phyloP scores from a whole-genome alignment of 2,797 vertebrate species.

The Eptatretus atami region DNA sequence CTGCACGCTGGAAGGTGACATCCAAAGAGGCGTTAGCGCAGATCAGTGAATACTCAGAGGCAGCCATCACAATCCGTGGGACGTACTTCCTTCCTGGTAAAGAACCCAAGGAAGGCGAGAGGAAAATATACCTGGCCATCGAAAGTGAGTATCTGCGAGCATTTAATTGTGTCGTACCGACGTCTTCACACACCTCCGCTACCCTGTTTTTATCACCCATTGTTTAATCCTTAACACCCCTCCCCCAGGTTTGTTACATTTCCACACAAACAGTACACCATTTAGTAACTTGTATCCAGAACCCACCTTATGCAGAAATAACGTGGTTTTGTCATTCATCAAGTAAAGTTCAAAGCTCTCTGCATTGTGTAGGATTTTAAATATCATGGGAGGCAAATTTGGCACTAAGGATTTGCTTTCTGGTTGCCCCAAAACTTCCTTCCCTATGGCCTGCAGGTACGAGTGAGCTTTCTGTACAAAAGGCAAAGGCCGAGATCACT shows the following conservation, averaged over 20 bases:
- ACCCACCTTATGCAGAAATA: neutral
- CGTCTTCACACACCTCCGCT: too few species aligned
- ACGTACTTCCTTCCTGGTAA: constrained; percentile 95
- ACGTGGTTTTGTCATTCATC: neutral
- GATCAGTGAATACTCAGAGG: constrained; percentile 94
- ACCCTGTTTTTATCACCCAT: too few species aligned
- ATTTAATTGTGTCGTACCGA: too few species aligned
- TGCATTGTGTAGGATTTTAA: too few species aligned
- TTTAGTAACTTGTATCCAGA: neutral
- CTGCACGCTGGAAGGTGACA: constrained; percentile 91
- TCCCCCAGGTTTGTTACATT: neutral
- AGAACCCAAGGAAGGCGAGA: constrained; percentile 85
- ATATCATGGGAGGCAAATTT: too few species aligned
- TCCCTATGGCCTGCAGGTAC: constrained; percentile 28
- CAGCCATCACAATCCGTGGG: constrained; percentile 89
- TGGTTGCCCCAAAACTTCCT: too few species aligned
- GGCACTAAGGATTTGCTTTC: too few species aligned
- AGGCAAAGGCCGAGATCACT: constrained; percentile 93
- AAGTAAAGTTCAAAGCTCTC: too few species aligned
- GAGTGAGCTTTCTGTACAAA: constrained; percentile 81
- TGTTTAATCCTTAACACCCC: neutral
- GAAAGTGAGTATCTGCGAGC: constrained; percentile 34
- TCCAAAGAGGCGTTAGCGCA: constrained; percentile 90
- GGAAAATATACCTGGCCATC: constrained; percentile 94
- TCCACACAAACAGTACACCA: too few species aligned